Percentiles rank a stretch among this genome's conserved stretches.
Conservation (phyloP, 2,113 vertebrate species). For the Periophthalmodon schlosseri region DNA sequence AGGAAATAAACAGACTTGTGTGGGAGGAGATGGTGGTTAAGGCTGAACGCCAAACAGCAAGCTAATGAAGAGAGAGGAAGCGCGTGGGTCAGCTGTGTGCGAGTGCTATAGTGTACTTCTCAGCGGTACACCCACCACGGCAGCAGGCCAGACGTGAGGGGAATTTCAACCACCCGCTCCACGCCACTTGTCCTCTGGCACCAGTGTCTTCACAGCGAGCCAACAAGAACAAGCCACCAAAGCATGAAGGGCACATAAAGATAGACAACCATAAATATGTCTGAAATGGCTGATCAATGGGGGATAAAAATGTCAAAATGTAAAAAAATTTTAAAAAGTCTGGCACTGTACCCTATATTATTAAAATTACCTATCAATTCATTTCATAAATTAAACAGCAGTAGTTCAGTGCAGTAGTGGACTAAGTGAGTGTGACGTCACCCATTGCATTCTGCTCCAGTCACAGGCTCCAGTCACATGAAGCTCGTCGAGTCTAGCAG, state of each 20-base stretch:
- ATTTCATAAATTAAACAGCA: too few species aligned
- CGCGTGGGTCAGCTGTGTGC: constrained; percentile 61
- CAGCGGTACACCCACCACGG: constrained; percentile 49
- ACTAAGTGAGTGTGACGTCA: too few species aligned
- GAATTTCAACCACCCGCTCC: constrained; percentile 58
- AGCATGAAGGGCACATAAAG: constrained; percentile 62
- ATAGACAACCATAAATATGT: constrained; percentile 61
- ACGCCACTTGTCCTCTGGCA: constrained; percentile 63
- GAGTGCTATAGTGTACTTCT: constrained; percentile 52
- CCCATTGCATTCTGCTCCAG: too few species aligned
- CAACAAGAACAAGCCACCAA: constrained; percentile 46
- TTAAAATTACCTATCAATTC: too few species aligned
- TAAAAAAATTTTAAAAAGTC: too few species aligned
- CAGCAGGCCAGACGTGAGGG: constrained; percentile 61
- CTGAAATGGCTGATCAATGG: constrained; percentile 48
- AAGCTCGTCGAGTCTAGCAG: too few species aligned
- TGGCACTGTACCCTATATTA: too few species aligned
- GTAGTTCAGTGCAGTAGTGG: too few species aligned
- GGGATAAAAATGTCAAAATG: background rate
- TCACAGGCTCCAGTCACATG: too few species aligned
- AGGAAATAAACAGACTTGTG: constrained; percentile 41
- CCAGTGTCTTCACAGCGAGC: constrained; percentile 47
- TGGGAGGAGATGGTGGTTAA: constrained; percentile 16
- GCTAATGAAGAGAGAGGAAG: constrained; percentile 48
- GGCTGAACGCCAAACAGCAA: constrained; percentile 34